Percentiles rank a stretch among this genome's conserved stretches.
Evolutionary conservation across 2,888 invertebrate species (phyloP).

Genomic region (Drosophila gaucha): DNA sequence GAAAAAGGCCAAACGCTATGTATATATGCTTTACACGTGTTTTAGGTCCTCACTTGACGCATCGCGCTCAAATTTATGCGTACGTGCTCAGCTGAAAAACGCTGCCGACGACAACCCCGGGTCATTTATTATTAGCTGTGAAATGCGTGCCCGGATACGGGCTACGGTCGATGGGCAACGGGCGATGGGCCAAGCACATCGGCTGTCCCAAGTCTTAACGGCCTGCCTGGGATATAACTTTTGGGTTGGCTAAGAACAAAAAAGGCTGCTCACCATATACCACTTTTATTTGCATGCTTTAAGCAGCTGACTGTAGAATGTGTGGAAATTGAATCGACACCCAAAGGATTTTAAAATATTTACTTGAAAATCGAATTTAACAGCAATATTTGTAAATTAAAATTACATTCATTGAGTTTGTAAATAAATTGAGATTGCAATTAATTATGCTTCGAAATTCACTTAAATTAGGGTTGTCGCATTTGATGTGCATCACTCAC

Average conservation of each 20-base stretch:
- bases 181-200: background rate
- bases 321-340: constrained; percentile 10
- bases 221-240: constrained; percentile 29
- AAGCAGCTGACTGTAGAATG: constrained; percentile 3
- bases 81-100: constrained; percentile 64
- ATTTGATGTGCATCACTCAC: constrained; percentile 9
- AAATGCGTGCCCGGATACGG: constrained; percentile 55
- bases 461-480: constrained; percentile 7
- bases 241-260: constrained; percentile 20
- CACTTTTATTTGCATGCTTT: constrained; percentile 46
- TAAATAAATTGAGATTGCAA: constrained; percentile 6
- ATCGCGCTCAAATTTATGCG: constrained; percentile 69
- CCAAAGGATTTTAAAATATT: constrained; percentile 1
- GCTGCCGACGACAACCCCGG: constrained; percentile 62
- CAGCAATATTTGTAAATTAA: background rate
- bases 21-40: constrained; percentile 42
- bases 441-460: constrained; percentile 14
- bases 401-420: background rate
- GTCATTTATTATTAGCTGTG: constrained; percentile 78
- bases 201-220: constrained; percentile 7
- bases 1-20: constrained; percentile 14
- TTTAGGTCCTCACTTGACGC: constrained; percentile 31
- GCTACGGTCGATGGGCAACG: constrained; percentile 7
- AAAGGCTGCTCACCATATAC: constrained; percentile 44
- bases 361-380: constrained; percentile 2